These are phyloP conservation scores for Yponomeuta cagnagella DNA, from an alignment of 2,888 invertebrate species.

Conservation along the genomic window DNA sequence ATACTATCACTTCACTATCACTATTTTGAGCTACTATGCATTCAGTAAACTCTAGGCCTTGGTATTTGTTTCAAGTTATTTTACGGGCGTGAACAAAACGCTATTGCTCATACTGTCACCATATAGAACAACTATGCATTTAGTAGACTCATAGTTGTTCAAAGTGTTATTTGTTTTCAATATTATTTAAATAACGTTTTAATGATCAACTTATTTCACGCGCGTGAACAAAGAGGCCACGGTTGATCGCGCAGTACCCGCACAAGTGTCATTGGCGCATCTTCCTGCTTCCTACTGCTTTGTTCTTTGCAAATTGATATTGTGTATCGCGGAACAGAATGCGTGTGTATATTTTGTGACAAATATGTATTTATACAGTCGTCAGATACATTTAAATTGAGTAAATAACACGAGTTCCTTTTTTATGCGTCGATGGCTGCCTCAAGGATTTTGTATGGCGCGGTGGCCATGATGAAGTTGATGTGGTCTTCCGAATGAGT, in stretches of 20 bases:
- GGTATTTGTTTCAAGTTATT: too few species aligned
- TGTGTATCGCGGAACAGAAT: not conserved
- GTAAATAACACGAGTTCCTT: not conserved
- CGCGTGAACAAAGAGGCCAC: not conserved
- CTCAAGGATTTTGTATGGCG: conserved; percentile 4
- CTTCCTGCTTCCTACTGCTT: conserved; percentile 33
- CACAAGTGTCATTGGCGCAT: conserved; percentile 28
- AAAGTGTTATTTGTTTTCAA: too few species aligned
- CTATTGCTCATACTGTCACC: too few species aligned
- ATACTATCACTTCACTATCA: too few species aligned
- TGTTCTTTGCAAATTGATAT: conserved; percentile 23
- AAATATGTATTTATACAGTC: conserved; percentile 5
- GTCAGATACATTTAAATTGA: not conserved
- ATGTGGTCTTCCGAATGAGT: not conserved
- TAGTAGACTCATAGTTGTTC: too few species aligned
- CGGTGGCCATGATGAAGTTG: conserved; percentile 1
- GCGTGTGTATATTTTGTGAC: not conserved
- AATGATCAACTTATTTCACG: not conserved
- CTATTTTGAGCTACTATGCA: too few species aligned
- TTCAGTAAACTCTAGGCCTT: too few species aligned
- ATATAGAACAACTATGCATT: too few species aligned
- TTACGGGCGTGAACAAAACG: too few species aligned
- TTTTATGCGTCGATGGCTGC: not conserved
- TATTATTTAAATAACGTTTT: not conserved
- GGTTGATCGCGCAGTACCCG: conserved; percentile 8